Evolutionary conservation across 2,888 invertebrate species (phyloP).

Genomic region (Byasa hedistus): DNA sequence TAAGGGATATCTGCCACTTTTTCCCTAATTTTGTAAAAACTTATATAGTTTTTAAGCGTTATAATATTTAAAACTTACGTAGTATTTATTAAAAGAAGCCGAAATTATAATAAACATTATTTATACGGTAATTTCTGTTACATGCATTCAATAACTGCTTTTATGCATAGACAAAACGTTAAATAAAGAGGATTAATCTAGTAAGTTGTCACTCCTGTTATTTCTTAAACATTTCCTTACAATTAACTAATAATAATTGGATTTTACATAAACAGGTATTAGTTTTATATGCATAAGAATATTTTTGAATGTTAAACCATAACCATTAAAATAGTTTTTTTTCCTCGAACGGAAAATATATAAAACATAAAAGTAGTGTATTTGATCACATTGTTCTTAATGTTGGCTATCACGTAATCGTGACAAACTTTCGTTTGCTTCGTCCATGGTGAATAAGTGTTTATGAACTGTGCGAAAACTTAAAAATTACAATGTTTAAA

Average conservation of each 20-base stretch:
- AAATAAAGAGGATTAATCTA: conserved; percentile 9
- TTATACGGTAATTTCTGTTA: not conserved
- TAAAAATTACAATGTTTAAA: conserved; percentile 33
- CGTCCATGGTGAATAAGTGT: conserved; percentile 55
- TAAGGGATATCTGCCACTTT: no score
- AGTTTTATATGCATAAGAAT: not conserved
- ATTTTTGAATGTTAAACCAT: not conserved
- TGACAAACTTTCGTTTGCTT: conserved; percentile 68
- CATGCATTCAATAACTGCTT: not conserved
- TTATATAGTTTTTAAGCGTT: no score
- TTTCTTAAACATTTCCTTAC: conserved; percentile 6
- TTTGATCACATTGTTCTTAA: conserved; percentile 28
- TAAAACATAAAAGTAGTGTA: conserved; percentile 7
- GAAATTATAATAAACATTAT: no score
- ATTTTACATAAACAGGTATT: not conserved
- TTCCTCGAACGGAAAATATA: not conserved
- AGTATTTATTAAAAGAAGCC: no score
- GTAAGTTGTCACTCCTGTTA: conserved; percentile 29
- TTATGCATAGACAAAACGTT: conserved; percentile 15
- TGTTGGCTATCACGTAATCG: conserved; percentile 56
- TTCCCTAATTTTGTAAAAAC: no score
- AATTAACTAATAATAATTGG: conserved; percentile 2
- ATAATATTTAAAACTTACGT: no score
- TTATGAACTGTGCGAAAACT: conserved; percentile 44
- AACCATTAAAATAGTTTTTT: not conserved